phyloP scores from a whole-genome alignment of 1,140 invertebrate genomes.

The Parapsyche elsis region DNA sequence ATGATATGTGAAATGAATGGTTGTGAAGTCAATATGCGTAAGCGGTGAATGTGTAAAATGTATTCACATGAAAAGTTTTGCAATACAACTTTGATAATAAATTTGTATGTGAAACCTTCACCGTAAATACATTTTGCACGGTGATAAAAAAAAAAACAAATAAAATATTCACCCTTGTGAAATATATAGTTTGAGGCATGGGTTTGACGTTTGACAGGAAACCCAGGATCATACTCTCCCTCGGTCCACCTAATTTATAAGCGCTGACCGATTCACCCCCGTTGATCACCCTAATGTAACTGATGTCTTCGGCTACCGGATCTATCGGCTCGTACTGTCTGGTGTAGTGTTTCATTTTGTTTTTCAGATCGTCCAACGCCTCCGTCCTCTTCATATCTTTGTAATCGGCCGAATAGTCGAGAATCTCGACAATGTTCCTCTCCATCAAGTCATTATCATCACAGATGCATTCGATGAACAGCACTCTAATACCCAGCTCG shows the following conservation, averaged over 20 bases:
- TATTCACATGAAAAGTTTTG: too few relatives aligned
- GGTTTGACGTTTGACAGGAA: constrained; percentile 65
- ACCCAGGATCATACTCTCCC: constrained; percentile 65
- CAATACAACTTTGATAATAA: too few relatives aligned
- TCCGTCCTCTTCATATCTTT: constrained; percentile 78
- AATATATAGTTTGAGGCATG: constrained; percentile 44
- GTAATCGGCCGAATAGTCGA: constrained; percentile 92
- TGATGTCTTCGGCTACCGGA: constrained; percentile 60
- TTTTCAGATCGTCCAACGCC: constrained; percentile 84
- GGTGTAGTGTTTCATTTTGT: constrained; percentile 88
- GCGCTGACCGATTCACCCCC: constrained; percentile 65
- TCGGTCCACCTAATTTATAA: constrained; percentile 63
- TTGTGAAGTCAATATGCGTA: too few relatives aligned
- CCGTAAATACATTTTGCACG: background rate
- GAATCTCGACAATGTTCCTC: constrained; percentile 89
- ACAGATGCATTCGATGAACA: constrained; percentile 94
- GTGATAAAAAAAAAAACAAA: constrained; percentile 35
- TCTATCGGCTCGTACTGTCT: constrained; percentile 79
- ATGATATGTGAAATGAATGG: too few relatives aligned
- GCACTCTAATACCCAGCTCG: constrained; percentile 83
- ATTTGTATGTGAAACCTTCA: too few relatives aligned
- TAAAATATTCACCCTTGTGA: constrained; percentile 44
- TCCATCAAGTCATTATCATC: constrained; percentile 85
- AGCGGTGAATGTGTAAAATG: too few relatives aligned
- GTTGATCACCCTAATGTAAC: constrained; percentile 64